phyloP scores from a whole-genome alignment of 2,888 invertebrate species.

The Oligia strigilis region DNA sequence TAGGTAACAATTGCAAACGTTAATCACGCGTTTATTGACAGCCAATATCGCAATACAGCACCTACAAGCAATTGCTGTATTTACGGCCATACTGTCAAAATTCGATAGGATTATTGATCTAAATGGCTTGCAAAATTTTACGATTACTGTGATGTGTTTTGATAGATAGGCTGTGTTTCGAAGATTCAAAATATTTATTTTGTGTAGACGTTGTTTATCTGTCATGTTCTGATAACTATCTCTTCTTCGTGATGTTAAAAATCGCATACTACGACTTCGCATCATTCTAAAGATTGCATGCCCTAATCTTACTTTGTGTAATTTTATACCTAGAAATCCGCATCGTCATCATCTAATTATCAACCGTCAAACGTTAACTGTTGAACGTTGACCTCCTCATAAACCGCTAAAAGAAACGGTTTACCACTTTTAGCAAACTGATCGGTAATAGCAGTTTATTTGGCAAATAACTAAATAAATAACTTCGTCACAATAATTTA shows the following conservation, averaged over 20 bases:
- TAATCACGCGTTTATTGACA: constrained; percentile 46
- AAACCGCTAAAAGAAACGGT: constrained; percentile 35
- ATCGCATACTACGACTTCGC: neutral
- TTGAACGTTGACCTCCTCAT: constrained; percentile 34
- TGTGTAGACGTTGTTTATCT: neutral
- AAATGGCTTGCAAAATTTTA: constrained; percentile 10
- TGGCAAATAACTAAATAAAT: neutral
- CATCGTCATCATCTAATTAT: constrained; percentile 13
- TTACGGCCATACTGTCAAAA: constrained; percentile 19
- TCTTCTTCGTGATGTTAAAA: neutral
- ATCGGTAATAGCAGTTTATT: constrained; percentile 1
- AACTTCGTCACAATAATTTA: neutral
- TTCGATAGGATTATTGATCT: constrained; percentile 27
- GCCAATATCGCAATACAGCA: constrained; percentile 25
- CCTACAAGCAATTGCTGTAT: constrained; percentile 37
- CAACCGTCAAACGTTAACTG: constrained; percentile 13
- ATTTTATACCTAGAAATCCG: constrained; percentile 1
- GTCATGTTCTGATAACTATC: neutral
- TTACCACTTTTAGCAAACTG: neutral
- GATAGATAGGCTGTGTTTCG: neutral
- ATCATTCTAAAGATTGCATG: constrained; percentile 12
- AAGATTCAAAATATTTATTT: constrained; percentile 7
- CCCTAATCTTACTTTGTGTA: neutral
- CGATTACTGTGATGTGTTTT: neutral
- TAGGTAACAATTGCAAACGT: constrained; percentile 28